Base-by-base conservation (phyloP, 2,113 vertebrate species). In the Cyphomyrus plagiostoma region DNA sequence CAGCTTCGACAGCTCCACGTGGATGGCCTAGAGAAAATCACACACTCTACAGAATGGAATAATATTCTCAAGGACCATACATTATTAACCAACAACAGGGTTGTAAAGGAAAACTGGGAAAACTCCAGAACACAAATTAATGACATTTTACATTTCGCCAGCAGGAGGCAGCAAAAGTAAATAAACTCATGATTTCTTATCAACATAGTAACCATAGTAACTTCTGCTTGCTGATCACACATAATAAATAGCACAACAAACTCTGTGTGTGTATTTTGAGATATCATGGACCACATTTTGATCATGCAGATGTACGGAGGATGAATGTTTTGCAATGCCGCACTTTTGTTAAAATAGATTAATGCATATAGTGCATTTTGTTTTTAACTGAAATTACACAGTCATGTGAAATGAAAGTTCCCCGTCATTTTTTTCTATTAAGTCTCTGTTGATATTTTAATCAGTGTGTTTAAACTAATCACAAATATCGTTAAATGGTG, bases 1-100 rank as follows among this genome's bases (percentile, higher is more conserved):
- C 19, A 97, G 93, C 90, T 96, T 96, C 0, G 97, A 96, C 53
- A 97, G 94, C 91, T 97, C 96, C 0, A 93, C 91, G 2, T 97
- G 96, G 87, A 97, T 97, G 0, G 95, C 96, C 96, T 97, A 35
- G 42, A 46, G 58, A 53, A 84, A 70, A 46, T 3, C 86, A 88
- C 13, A 35, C 15, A 9, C 26, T 50, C 42, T 11, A 35, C 46
- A 53, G 49, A 9, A 9, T 8, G 26, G 39, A 48, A 85, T 46
- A 9, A 49, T 48, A 70, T 70, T 70, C 62, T 70, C n/a, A 70
- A 70, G 62, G 10, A 70, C 26, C 26, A 30, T 70, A 30, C 26
- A 30, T 70, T 70, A 70, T 85, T 85, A 49, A 85, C 46, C 11
- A 11, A 3, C 39, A 80, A 42, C 5, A 17, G 35, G 30, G 35